Conservation (phyloP, 2,888 invertebrate genomes). For the Drosophila bunnanda region DNA sequence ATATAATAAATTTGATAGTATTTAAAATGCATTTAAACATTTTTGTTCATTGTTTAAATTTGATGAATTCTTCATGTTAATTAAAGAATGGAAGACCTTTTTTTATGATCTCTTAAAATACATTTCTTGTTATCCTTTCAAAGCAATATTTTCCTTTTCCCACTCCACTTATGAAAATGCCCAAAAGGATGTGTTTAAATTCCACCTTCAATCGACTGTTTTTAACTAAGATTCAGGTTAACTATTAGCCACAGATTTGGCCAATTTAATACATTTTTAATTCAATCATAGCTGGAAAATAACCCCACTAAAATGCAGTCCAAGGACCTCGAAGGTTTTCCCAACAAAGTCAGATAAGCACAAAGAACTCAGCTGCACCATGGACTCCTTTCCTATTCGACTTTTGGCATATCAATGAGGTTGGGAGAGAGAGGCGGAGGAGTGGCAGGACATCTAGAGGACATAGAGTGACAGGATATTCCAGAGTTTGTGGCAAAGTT, state of each 20-base stretch:
- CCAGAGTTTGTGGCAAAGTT: conserved; percentile 46
- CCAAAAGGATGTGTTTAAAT: not conserved
- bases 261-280: conserved; percentile 23
- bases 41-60: no score
- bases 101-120: no score
- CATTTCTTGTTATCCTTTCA: no score
- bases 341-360: conserved; percentile 29
- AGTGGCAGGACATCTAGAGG: not conserved
- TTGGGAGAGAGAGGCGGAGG: not conserved
- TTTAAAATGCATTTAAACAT: no score
- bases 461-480: conserved; percentile 24
- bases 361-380: conserved; percentile 11
- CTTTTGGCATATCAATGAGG: conserved; percentile 55
- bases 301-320: conserved; percentile 12
- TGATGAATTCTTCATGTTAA: no score
- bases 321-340: conserved; percentile 4
- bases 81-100: no score
- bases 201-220: not conserved
- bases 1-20: conserved; percentile 27
- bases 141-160: no score
- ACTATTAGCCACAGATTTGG: conserved; percentile 23
- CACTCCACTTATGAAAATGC: no score
- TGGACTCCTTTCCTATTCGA: conserved; percentile 5
- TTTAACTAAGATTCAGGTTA: conserved; percentile 6
- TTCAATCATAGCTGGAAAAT: not conserved